Evolutionary conservation across 2,797 vertebrate species (phyloP).

Genomic region (Varecia variegata): DNA sequence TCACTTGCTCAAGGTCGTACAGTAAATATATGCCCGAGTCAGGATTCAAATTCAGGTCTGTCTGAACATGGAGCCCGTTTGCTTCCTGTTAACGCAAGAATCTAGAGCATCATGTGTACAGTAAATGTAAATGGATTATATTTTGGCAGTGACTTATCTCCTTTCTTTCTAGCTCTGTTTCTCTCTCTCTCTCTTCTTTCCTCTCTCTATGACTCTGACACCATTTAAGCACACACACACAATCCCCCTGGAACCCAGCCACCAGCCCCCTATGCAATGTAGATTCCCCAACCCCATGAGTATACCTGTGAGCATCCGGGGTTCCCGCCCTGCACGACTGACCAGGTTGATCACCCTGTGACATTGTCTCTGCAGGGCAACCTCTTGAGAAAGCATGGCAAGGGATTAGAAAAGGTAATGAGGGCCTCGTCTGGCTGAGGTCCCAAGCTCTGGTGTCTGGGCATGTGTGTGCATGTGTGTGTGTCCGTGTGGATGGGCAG

Average conservation of each 20-base stretch:
- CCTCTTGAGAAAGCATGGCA: slow-evolving; percentile 91
- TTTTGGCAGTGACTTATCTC: neutral
- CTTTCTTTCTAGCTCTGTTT: neutral
- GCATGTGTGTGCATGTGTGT: neutral
- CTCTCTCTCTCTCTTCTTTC: neutral
- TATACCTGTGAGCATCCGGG: neutral
- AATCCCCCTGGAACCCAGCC: too few relatives aligned
- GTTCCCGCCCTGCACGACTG: neutral
- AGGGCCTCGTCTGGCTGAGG: slow-evolving; percentile 5
- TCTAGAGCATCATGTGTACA: neutral
- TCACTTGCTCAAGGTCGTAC: neutral
- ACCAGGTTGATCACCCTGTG: slow-evolving; percentile 81
- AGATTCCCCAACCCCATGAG: neutral
- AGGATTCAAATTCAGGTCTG: neutral
- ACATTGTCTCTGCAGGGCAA: slow-evolving; percentile 88
- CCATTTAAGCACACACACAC: neutral
- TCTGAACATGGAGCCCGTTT: neutral
- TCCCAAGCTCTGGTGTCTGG: neutral
- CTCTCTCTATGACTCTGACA: neutral
- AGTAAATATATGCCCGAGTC: neutral
- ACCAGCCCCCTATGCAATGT: neutral
- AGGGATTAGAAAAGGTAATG: slow-evolving; percentile 90
- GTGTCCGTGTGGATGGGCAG: neutral
- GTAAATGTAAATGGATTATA: neutral
- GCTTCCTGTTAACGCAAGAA: neutral